Conservation (phyloP, 2,113 vertebrate species). For the Spizaetus ornatus region DNA sequence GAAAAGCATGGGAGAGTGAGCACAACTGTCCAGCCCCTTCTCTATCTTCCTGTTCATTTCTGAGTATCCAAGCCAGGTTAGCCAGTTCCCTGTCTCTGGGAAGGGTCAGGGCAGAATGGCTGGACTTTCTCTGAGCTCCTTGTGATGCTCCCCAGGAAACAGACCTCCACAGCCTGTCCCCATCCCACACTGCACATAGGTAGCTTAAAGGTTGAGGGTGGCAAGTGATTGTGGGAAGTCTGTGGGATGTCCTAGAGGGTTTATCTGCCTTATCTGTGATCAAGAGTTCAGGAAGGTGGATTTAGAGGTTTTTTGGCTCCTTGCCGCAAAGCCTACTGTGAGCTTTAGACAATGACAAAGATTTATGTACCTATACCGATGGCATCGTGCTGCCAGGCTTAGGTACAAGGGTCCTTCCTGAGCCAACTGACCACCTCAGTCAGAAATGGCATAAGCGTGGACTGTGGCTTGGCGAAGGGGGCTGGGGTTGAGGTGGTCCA, state of each 20-base stretch:
- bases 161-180: background rate
- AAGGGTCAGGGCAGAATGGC: background rate
- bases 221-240: background rate
- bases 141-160: background rate
- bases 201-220: background rate
- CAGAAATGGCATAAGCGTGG: background rate
- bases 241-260: background rate
- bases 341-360: background rate
- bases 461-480: background rate
- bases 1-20: background rate
- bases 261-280: background rate
- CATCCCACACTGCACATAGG: background rate
- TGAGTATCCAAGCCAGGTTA: background rate
- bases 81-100: background rate
- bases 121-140: background rate
- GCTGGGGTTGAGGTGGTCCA: background rate
- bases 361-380: rapidly evolving
- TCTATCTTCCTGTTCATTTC: background rate
- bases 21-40: background rate
- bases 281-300: background rate
- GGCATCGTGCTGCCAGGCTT: background rate
- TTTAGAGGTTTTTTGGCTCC: background rate
- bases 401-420: background rate
- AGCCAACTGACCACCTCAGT: background rate
- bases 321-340: background rate